Evolutionary conservation across 2,797 vertebrate species (phyloP), one percentile per base, ranked within the genome.

Genomic region (Octomys mimax): DNA sequence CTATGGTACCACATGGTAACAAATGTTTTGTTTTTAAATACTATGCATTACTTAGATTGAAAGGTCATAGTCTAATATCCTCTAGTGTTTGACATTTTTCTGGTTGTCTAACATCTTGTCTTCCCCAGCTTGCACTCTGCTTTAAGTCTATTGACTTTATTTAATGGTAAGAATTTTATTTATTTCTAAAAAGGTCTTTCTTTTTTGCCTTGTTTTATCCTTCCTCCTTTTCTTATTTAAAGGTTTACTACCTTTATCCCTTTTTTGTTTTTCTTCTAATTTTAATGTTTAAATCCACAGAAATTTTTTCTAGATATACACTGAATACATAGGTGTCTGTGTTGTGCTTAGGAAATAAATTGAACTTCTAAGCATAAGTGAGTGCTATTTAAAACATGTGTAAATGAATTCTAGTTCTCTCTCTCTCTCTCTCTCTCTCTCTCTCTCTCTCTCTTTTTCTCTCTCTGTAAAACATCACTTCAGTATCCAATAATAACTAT

Each of bases 291-390:
- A 84, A 5, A 62, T 24, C 77, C 77, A 3, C 24, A 49, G 28
- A 61, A 93, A 89, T 28, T 77, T 77, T 21, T 68, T 19, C 24
- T 78, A 31, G 22, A 19, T 73, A 2, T 59, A 1, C 61, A 80
- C 14, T 19, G 12, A 77, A 70, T 75, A 79, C 85, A 54, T 24
- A 31, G 31, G 49, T 84, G 64, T 36, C 36, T 91, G 52, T 75
- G 7, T 70, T 39, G 28, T 28, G 1, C 6, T 87, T 85, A 62
- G 90, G 31, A 81, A 96, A 93, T 54, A 90, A 86, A 79, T 54
- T 33, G 73, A 96, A 86, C 46, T 92, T 91, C 52, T 61, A 96
- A 79, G 26, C 39, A 33, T 89, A 87, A 85, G 81, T 1, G 14
- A 93, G 59, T 31, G 83, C 93, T 46, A 59, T 85, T 91, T 81